Evolutionary conservation across 2,888 invertebrate genomes (phyloP).

Genomic region (Parapristionchus giblindavisi): DNA sequence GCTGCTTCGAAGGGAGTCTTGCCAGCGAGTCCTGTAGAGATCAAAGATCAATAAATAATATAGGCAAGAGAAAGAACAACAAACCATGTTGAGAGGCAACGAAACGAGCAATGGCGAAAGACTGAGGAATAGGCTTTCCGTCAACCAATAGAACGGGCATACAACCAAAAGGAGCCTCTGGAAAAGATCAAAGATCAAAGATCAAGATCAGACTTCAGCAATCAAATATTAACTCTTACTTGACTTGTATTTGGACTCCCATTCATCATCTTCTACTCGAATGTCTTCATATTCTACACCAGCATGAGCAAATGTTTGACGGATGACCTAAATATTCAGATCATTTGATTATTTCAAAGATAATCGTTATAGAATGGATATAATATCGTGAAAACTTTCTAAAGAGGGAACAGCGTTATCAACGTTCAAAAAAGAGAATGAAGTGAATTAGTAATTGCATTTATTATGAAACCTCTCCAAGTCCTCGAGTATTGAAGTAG

Average conservation of each 20-base stretch:
- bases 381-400: not conserved
- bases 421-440: not conserved
- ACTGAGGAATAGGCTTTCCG: too few species aligned
- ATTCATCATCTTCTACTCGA: slow-evolving; percentile 38
- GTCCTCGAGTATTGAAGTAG: slow-evolving; percentile 11
- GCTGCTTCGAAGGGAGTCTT: too few species aligned
- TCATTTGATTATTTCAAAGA: not conserved
- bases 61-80: too few species aligned
- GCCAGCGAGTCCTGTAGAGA: too few species aligned
- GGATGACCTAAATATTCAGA: slow-evolving; percentile 28
- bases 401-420: not conserved
- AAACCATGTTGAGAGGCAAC: too few species aligned
- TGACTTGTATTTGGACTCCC: slow-evolving; percentile 32
- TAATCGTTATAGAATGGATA: not conserved
- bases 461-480: slow-evolving; percentile 1
- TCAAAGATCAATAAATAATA: too few species aligned
- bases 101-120: too few species aligned
- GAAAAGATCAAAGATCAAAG: not conserved
- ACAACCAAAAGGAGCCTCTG: too few species aligned
- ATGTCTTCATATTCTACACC: slow-evolving; percentile 45
- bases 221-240: too few species aligned
- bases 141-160: too few species aligned
- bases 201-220: not conserved
- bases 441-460: not conserved
- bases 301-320: slow-evolving; percentile 43